Base-by-base conservation (phyloP, 2,888 invertebrate genomes). In the Magallana nippona region DNA sequence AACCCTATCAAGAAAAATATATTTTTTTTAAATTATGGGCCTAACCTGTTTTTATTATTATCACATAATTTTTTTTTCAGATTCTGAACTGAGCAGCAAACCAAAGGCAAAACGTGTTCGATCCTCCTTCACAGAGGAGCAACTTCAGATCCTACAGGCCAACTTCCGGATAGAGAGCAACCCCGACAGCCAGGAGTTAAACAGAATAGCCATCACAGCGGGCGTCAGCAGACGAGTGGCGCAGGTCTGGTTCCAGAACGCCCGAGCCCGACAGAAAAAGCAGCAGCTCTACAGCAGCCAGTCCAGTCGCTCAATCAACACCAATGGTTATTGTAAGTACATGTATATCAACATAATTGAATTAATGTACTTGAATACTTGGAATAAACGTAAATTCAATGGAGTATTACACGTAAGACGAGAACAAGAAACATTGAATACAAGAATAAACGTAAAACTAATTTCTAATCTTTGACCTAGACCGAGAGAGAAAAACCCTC, bases 81-180 rank as follows among this genome's bases (percentile, higher is more conserved):
- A 71, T 81, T 86, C 86, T 5, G 88, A 88, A 56, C 77, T 81
- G 15, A 79, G 83, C 55, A 71, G 85, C 15, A 84, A 93, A 87
- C 90, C 97, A 95, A 99, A 98, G 95, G 97, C 98, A 93, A 99
- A 99, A 96, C 96, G 99, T 85, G 98, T 99, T 63, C 96, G 99
- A 86, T 99, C 99, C 17, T 99, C 98, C 17, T 99, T 99, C 95
- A 99, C 98, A 13, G 99, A 99, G 95, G 99, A 99, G 93, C 99
- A 99, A 95, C 95, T 99, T 87, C 97, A 98, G 93, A 86, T 90
- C n/a, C 95, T 99, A 55, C 98, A 99, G 95, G 98, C 98, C 78
- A 98, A 99, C 95, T 99, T 99, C 95, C 97, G 98, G 95, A 95
- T 98, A 94, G 99, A 99, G 95, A 98, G 98, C 89, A 99, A 99